phyloP scores from a whole-genome alignment of 64 coral and sea anemone species.

The Stichodactyla mertensii region DNA sequence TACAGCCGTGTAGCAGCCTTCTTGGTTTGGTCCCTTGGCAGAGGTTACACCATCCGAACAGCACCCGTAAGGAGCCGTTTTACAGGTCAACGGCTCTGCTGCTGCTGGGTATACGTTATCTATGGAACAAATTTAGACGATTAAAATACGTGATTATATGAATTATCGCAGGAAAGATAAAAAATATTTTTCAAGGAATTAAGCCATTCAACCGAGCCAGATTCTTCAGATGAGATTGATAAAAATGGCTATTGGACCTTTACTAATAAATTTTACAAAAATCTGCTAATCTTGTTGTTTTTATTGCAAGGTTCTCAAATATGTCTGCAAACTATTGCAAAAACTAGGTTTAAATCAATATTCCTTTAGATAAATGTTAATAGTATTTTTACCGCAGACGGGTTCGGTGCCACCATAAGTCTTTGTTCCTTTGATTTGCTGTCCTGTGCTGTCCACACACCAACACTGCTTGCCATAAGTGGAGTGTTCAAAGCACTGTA shows the following conservation, averaged over 20 bases:
- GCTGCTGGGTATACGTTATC: not conserved
- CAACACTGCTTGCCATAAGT: slow-evolving; percentile 79
- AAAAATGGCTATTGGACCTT: no score
- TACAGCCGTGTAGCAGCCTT: slow-evolving; percentile 47
- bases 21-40: slow-evolving; percentile 80
- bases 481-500: slow-evolving; percentile 77
- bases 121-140: not conserved
- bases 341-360: no score
- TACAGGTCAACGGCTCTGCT: slow-evolving; percentile 31
- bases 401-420: slow-evolving; percentile 37
- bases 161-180: not conserved
- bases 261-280: no score
- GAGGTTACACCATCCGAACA: slow-evolving; percentile 58
- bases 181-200: not conserved
- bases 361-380: no score
- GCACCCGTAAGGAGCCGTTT: slow-evolving; percentile 77
- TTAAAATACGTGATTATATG: not conserved
- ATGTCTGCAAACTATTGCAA: no score
- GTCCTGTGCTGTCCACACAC: slow-evolving; percentile 76
- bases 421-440: slow-evolving; percentile 77
- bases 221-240: no score
- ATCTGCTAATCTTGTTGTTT: no score
- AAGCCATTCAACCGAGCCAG: no score
- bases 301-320: no score
- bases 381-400: slow-evolving; percentile 45